phyloP scores from a whole-genome alignment of 1,140 invertebrate genomes.

The Brachionus asplanchnoidis region DNA sequence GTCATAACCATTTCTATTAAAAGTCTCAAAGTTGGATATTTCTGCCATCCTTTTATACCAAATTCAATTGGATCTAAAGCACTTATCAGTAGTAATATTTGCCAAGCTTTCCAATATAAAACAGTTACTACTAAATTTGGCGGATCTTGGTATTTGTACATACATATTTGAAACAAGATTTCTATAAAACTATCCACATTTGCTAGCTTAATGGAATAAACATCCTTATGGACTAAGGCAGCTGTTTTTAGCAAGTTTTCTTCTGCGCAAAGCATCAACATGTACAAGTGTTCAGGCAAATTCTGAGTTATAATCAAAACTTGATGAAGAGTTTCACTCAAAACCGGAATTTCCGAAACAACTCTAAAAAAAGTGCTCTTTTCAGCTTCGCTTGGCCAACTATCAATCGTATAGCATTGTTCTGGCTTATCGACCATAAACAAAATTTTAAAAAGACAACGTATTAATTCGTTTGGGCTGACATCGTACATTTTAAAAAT shows the following conservation, averaged over 20 bases:
- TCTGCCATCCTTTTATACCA: conserved; percentile 77
- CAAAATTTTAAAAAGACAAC: conserved; percentile 73
- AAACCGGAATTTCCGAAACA: conserved; percentile 77
- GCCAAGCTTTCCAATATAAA: conserved; percentile 90
- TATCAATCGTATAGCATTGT: conserved; percentile 82
- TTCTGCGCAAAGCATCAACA: conserved; percentile 29
- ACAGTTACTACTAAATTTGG: conserved; percentile 82
- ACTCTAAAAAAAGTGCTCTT: conserved; percentile 64
- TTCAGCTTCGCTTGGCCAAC: conserved; percentile 86
- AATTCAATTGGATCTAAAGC: conserved; percentile 84
- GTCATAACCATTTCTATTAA: conserved; percentile 97
- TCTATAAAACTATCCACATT: conserved; percentile 35
- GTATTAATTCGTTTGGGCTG: conserved; percentile 42
- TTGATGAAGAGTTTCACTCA: conserved; percentile 71
- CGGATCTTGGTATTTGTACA: conserved; percentile 64
- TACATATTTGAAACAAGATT: conserved; percentile 31
- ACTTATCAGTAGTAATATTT: conserved; percentile 77
- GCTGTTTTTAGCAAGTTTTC: conserved; percentile 38
- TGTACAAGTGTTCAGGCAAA: conserved; percentile 25
- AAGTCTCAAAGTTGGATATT: conserved; percentile 82
- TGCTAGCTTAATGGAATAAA: background rate
- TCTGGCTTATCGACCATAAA: conserved; percentile 73
- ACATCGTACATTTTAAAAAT: background rate
- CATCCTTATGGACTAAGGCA: conserved; percentile 27
- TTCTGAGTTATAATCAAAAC: conserved; percentile 21